Base-by-base conservation (phyloP, 1,140 invertebrate species). In the Drosophila insularis region DNA sequence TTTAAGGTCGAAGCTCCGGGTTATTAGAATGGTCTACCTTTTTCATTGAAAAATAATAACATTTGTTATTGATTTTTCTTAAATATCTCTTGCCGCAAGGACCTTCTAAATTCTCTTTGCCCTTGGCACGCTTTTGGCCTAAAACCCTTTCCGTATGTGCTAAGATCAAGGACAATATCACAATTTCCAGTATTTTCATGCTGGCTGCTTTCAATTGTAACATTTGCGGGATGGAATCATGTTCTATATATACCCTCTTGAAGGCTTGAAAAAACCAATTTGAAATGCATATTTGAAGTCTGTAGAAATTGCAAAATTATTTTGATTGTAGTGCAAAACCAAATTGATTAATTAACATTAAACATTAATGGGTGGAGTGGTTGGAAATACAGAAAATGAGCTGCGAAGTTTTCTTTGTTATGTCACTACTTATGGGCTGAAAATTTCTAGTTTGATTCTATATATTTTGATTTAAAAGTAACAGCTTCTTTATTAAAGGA, bases 241-340 rank as follows among this genome's bases (percentile, higher is more conserved):
- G 72, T 71, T 74, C 79, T 87, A 87, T 87, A 56, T 87, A 87
- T 82, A 87, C 75, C 60, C 65, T 80, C 68, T 64, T 54, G 64
- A 21, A 21, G 40, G 67, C 69, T 63, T 79, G 64, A 64, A 46
- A 69, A 63, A 50, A 5, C 11, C n/a, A 39, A 79, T 84, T 73
- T 43, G n/a, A 17, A 19, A 35, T 21, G 35, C 39, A 19, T 1
- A 56, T 65, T 23, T 13, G 11, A 32, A 23, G 11, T 32, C 13
- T 39, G 11, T 55, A 53, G 35, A 54, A 56, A 67, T 54, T 53
- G 32, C 7, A 35, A 35, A 13, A 17, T 37, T 3, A 11, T 19
- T 21, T 13, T 23, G 10, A 32, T 43, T 46, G 35, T 10, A 78
- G n/a, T n/a, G n/a, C n/a, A n/a, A n/a, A n/a, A n/a, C n/a, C n/a